A percentile compares a stretch with the other conserved stretches of the same genome.
Evolutionary conservation across 2,113 vertebrate genomes (phyloP).

Genomic region (Oriolus oriolus): DNA sequence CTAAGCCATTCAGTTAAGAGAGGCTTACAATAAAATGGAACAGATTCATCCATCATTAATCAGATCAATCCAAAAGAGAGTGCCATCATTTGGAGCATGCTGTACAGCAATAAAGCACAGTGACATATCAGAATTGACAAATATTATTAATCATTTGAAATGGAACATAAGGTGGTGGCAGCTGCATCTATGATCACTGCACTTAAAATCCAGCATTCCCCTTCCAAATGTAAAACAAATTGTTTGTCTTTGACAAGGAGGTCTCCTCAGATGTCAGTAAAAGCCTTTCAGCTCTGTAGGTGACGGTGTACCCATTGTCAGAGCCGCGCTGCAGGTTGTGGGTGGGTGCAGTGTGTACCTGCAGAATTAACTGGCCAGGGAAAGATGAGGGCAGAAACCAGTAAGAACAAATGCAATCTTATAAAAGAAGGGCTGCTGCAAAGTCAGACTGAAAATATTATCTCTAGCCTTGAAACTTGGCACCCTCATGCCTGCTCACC

Average conservation of each 20-base stretch:
- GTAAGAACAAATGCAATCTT: background rate
- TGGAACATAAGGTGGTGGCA: constrained; percentile 70
- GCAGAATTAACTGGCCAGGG: background rate
- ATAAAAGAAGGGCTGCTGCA: background rate
- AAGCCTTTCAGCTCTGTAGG: background rate
- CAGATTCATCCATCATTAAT: constrained; percentile 57
- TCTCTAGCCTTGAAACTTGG: background rate
- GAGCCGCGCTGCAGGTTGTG: background rate
- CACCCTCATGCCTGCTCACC: background rate
- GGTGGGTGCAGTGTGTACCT: background rate
- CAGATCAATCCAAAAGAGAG: constrained; percentile 32
- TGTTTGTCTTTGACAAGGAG: background rate
- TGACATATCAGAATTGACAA: constrained; percentile 60
- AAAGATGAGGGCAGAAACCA: background rate
- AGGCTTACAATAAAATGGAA: constrained; percentile 50
- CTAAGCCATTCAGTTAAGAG: constrained; percentile 48
- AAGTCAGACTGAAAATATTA: background rate
- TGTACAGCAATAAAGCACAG: constrained; percentile 35
- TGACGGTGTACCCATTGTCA: background rate
- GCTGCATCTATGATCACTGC: constrained; percentile 51
- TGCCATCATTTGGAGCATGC: constrained; percentile 43
- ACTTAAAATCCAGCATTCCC: constrained; percentile 30
- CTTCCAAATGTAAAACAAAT: constrained; percentile 21
- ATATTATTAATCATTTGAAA: constrained; percentile 72
- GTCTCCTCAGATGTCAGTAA: background rate